Base-by-base conservation (phyloP, 2,888 invertebrate genomes). In the Proisotoma minuta region DNA sequence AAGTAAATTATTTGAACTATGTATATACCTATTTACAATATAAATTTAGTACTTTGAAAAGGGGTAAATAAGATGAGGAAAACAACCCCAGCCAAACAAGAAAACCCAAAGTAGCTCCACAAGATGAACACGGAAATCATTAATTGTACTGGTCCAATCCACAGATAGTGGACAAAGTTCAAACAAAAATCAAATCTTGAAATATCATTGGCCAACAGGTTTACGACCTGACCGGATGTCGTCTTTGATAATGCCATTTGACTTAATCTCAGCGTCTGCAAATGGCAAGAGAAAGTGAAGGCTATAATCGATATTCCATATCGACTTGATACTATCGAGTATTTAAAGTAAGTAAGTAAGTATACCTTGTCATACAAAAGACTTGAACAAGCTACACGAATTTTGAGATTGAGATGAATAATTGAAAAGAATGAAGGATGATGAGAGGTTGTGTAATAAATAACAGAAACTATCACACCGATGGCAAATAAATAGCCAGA, bases 151-250 rank as follows among this genome's bases (percentile, higher is more conserved):
- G 94, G 91, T 0, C 91, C 94, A 66, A 94, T 47, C 65, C 61
- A 69, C 15, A 67, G 34, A 49, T 64, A 67, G 50, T 64, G 67
- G 0, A 67, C 18, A 40, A 67, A 67, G 15, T 47, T 43, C 10
- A 60, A 34, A 22, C 48, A 62, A 4, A 57, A 53, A 40, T 67
- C 67, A 29, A 67, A 64, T 12, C 66, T 43, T 22, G 63, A 61
- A 40, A 63, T 60, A 51, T 66, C 66, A 77, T 96, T 71, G 1
- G 96, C 93, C 61, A 98, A 81, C 12, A 97, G 83, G 77, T 96
- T 97, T 28, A 97, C 92, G 62, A 97, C 85, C 78, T 96, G 93
- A 0, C 96, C 96, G 0, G 89, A 87, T 0, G 93, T 88, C 0
- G 93, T 93, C 76, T 91, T 86, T 5, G 88, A 88, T 40, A 93